phyloP scores from a whole-genome alignment of 2,797 vertebrate species.

The Eurystomus glaucurus region DNA sequence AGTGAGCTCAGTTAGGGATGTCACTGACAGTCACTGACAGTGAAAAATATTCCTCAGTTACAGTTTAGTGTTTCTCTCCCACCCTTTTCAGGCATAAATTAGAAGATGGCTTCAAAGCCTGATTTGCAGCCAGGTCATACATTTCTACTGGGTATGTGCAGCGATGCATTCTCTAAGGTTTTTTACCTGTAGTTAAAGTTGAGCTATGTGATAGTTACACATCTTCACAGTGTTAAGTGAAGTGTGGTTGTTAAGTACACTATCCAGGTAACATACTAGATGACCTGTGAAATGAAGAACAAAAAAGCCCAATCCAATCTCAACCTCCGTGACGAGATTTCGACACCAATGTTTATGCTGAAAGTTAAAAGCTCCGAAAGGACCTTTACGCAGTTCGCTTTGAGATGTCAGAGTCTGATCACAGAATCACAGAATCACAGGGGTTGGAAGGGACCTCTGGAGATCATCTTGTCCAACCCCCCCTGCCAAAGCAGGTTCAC shows the following conservation, averaged over 20 bases:
- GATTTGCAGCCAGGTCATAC: background rate
- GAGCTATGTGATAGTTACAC: background rate
- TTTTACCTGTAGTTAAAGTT: conserved; percentile 19
- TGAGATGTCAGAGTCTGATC: background rate
- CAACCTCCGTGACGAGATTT: background rate
- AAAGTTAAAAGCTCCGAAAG: background rate
- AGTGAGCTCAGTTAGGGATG: background rate
- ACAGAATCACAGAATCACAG: too few species aligned
- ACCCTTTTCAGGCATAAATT: background rate
- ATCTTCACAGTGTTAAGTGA: background rate
- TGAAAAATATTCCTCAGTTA: background rate
- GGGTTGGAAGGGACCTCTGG: too few species aligned
- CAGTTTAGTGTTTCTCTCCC: background rate
- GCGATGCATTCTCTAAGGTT: background rate
- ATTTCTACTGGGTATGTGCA: background rate
- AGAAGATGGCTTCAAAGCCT: background rate
- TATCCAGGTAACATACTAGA: background rate
- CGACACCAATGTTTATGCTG: background rate
- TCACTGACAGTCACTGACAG: background rate
- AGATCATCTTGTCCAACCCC: too few species aligned
- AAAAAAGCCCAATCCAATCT: background rate
- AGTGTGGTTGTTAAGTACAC: background rate
- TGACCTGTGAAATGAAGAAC: conserved; percentile 21
- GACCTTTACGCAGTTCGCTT: background rate
- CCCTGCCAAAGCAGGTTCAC: too few species aligned